phyloP scores from a whole-genome alignment of 2,113 vertebrate species.

The Naja naja region DNA sequence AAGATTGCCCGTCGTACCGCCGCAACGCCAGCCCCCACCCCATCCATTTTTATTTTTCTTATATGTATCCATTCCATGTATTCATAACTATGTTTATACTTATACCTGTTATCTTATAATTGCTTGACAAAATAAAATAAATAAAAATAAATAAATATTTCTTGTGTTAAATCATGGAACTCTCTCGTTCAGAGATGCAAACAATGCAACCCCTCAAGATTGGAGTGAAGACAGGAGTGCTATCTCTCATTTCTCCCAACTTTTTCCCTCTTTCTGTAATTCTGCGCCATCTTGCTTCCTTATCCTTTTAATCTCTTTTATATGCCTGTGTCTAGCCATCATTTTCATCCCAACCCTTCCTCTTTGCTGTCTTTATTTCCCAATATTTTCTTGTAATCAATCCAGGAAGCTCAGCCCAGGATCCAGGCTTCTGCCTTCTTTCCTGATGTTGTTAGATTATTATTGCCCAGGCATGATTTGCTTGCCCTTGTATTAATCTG shows the following conservation, averaged over 20 bases:
- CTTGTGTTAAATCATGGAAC: not conserved
- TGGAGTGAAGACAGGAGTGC: not conserved
- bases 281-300: not conserved
- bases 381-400: not conserved
- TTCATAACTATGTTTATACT: too few relatives aligned
- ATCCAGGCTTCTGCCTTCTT: not conserved
- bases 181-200: not conserved
- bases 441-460: not conserved
- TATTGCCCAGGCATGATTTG: not conserved
- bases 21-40: too few relatives aligned
- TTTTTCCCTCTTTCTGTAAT: not conserved
- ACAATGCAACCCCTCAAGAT: not conserved
- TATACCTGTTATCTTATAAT: too few relatives aligned
- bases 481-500: not conserved
- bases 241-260: not conserved
- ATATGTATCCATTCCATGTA: too few relatives aligned
- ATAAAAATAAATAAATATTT: not conserved
- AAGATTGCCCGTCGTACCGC: too few relatives aligned
- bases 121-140: too few relatives aligned
- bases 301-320: not conserved
- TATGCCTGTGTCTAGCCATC: not conserved
- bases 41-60: too few relatives aligned
- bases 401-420: not conserved
- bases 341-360: not conserved
- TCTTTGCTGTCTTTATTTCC: not conserved